phyloP scores from a whole-genome alignment of 37 sponge, comb jelly and placozoan species.

The Halichondria panicea region DNA sequence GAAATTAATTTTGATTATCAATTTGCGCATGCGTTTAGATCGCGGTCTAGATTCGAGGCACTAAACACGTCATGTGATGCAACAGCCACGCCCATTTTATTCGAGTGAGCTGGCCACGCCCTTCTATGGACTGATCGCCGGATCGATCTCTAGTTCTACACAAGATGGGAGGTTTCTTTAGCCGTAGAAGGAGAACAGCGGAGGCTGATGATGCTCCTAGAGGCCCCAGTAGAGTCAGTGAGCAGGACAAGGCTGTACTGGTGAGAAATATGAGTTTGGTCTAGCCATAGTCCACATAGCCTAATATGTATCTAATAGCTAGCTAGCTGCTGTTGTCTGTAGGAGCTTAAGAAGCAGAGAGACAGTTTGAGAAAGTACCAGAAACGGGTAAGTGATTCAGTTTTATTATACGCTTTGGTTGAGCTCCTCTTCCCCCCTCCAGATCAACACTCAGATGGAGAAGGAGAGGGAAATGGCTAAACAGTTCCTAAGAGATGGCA shows the following conservation, averaged over 20 bases:
- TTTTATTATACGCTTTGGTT: not conserved
- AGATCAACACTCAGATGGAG: slow-evolving; percentile 76
- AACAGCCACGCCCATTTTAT: no score
- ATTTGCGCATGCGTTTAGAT: no score
- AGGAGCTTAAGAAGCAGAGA: slow-evolving; percentile 88
- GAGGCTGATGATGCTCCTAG: not conserved
- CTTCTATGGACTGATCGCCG: not conserved
- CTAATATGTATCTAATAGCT: not conserved
- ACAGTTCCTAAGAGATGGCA: slow-evolving; percentile 84
- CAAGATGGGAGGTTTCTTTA: slow-evolving; percentile 44
- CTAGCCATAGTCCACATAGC: no score
- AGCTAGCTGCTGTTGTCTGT: not conserved
- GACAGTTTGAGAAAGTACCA: slow-evolving; percentile 92
- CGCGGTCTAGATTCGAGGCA: no score
- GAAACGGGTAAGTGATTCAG: slow-evolving; percentile 71
- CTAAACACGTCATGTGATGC: no score
- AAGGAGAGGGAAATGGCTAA: slow-evolving; percentile 91
- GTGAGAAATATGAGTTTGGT: slow-evolving; percentile 27
- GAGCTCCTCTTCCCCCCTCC: not conserved
- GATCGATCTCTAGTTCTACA: not conserved
- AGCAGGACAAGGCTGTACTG: slow-evolving; percentile 92
- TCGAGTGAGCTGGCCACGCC: not conserved
- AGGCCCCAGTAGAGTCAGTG: slow-evolving; percentile 64
- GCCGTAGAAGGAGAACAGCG: not conserved
- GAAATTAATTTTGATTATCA: no score